Evolutionary conservation across 2,888 invertebrate species (phyloP), one percentile per base, ranked within the genome.

Genomic region (Conus canariensis): DNA sequence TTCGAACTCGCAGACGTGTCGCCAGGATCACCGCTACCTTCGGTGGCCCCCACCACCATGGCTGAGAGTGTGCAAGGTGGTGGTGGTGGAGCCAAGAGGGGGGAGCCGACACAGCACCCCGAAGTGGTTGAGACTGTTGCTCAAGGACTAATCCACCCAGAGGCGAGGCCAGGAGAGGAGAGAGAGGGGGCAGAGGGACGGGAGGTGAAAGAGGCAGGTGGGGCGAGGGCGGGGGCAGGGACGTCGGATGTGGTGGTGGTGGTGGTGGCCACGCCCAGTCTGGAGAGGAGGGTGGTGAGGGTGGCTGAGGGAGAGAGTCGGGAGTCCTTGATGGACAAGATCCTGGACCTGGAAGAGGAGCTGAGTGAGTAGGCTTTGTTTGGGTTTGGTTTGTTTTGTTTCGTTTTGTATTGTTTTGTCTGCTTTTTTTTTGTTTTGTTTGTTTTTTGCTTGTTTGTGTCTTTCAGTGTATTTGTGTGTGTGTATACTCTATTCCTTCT

Each of bases 321-420:
- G 82, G 92, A 59, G 89, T 91, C 95, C 64, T 93, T 96, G 60
- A 98, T 98, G 94, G 98, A 97, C 94, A 98, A 98, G 97, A 97
- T 98, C 4, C 98, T 98, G 91, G 98, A 99, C 92, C 97, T 98
- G 93, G 98, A 98, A 96, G 98, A 97, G 95, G 98, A 99, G 97
- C 98, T 98, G 93, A 97, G 98, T 95, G 92, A 95, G 95, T 94
- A 74, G 60, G 7, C 7, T 87, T n/a, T 56, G 5, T 19, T 56
- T 45, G 9, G 58, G 86, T 58, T 64, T 60, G 83, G 0, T 88
- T 56, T 6, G 5, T 56, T 56, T 83, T 83, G 82, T 7, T 45
- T 30, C 1, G 10, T 74, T 25, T 19, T 14, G 19, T 82, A 56
- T 56, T 82, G 56, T 2, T 82, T 22, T 82, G 58, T 82, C 16